phyloP scores from a whole-genome alignment of 1,140 invertebrate species.

The Saccostrea glomerata region DNA sequence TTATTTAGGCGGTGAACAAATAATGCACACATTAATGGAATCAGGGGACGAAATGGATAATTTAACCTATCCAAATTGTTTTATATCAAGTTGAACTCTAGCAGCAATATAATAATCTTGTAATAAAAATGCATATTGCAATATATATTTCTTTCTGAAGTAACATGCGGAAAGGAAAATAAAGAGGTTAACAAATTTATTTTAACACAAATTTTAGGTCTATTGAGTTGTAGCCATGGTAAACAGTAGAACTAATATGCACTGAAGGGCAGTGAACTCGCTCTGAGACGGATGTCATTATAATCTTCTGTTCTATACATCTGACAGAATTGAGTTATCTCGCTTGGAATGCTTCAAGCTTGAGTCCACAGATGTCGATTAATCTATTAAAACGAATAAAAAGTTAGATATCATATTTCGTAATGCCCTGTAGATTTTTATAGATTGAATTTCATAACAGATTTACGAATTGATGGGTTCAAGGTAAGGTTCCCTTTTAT shows the following conservation, averaged over 20 bases:
- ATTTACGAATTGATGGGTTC: not conserved
- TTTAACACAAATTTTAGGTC: too few species aligned
- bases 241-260: too few species aligned
- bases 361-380: not conserved
- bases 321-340: not conserved
- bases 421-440: slow-evolving; percentile 12
- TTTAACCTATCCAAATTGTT: slow-evolving; percentile 11
- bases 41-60: not conserved
- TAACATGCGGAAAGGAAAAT: too few species aligned
- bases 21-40: not conserved
- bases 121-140: not conserved
- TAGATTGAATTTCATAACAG: slow-evolving; percentile 22
- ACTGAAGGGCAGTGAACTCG: not conserved
- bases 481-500: slow-evolving; percentile 14
- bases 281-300: not conserved
- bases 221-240: too few species aligned
- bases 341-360: not conserved
- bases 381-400: not conserved
- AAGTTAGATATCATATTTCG: slow-evolving; percentile 10
- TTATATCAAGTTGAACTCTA: slow-evolving; percentile 7
- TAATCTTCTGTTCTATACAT: not conserved
- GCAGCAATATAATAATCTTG: not conserved
- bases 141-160: too few species aligned
- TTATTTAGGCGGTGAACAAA: not conserved
- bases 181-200: too few species aligned